Evolutionary conservation across 2,113 vertebrate genomes (phyloP).

Genomic region (Gobius niger): DNA sequence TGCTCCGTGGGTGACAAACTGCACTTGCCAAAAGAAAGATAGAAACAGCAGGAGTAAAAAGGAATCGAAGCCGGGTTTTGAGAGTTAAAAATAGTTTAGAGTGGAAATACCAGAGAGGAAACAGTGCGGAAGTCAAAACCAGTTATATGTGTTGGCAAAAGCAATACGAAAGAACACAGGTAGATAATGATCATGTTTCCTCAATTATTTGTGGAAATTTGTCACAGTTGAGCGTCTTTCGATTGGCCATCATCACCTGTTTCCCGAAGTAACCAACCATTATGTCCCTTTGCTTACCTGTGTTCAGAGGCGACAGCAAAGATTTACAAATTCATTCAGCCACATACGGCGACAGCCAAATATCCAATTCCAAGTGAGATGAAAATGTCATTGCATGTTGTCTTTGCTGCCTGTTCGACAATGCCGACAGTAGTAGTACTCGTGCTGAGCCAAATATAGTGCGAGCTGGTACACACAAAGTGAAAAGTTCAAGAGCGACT

Average conservation of each 20-base stretch:
- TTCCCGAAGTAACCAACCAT: background rate
- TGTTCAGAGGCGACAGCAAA: background rate
- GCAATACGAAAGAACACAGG: slow-evolving; percentile 7
- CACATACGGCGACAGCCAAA: no score
- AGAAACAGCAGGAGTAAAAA: slow-evolving; percentile 10
- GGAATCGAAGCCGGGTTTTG: background rate
- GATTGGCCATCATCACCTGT: background rate
- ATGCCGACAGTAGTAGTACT: background rate
- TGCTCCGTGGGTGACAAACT: slow-evolving; percentile 47
- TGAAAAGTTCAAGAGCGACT: slow-evolving; percentile 1
- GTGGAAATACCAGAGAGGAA: background rate
- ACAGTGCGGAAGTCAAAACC: slow-evolving; percentile 8
- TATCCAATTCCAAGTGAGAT: background rate
- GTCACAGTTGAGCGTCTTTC: background rate
- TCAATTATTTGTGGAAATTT: slow-evolving; percentile 11
- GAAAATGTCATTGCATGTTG: background rate
- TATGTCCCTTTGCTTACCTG: background rate
- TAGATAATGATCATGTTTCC: slow-evolving; percentile 19
- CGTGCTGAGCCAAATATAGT: background rate
- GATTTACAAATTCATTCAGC: background rate
- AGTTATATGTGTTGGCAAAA: background rate
- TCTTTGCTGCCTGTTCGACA: background rate
- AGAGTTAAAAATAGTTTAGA: slow-evolving; percentile 16
- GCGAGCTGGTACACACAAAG: background rate
- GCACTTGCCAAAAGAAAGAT: slow-evolving; percentile 43